Conservation (phyloP, 2,888 invertebrate genomes). For the Coenonympha arcania region DNA sequence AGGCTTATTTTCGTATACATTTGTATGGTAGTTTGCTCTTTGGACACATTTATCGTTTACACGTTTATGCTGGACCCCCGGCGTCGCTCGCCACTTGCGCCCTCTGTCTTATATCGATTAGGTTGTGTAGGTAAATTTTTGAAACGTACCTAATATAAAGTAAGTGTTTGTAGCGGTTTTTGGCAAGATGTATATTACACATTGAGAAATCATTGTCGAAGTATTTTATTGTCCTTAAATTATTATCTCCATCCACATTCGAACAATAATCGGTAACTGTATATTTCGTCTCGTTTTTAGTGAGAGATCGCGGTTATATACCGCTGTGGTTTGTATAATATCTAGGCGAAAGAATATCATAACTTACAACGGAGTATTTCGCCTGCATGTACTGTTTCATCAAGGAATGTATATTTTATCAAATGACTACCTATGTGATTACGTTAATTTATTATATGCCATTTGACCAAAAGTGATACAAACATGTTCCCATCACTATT, state of each 20-base stretch:
- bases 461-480: no score
- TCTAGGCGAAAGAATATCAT: constrained; percentile 40
- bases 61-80: constrained; percentile 3
- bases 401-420: no score
- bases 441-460: no score
- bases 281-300: constrained; percentile 27
- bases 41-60: constrained; percentile 16
- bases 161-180: constrained; percentile 48
- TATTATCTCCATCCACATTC: constrained; percentile 68
- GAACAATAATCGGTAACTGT: constrained; percentile 58
- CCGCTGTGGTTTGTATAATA: no score
- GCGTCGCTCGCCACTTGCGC: constrained; percentile 45
- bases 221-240: constrained; percentile 55
- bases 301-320: constrained; percentile 37
- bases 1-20: constrained; percentile 19
- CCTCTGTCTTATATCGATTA: constrained; percentile 48
- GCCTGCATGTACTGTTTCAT: no score
- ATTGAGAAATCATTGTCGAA: constrained; percentile 34
- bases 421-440: no score
- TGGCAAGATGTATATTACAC: constrained; percentile 49
- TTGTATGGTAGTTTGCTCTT: constrained; percentile 21
- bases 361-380: constrained; percentile 51
- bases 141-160: constrained; percentile 41
- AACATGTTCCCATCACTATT: no score
- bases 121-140: constrained; percentile 56